These are phyloP conservation scores for Polyommatus icarus DNA, from an alignment of 2,888 invertebrate species.

Conservation along the genomic window DNA sequence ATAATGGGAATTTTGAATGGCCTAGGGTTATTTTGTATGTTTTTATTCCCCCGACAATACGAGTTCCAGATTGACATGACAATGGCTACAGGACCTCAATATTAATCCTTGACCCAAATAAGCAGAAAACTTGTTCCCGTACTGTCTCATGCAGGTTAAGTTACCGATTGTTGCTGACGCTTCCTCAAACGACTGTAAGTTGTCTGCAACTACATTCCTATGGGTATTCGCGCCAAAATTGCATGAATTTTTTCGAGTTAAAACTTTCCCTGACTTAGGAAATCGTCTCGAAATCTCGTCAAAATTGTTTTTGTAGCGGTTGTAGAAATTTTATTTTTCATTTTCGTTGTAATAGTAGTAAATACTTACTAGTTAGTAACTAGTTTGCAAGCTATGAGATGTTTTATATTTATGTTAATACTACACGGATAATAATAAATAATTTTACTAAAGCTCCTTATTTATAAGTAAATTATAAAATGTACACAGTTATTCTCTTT, in stretches of 20 bases:
- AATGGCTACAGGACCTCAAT: conserved; percentile 33
- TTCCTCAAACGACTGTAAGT: not conserved
- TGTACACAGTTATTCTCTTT: too few relatives aligned
- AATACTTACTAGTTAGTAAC: too few relatives aligned
- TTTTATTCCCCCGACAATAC: conserved; percentile 30
- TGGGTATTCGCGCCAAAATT: not conserved
- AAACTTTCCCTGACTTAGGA: not conserved
- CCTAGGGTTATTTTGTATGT: conserved; percentile 5
- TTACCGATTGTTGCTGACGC: conserved; percentile 50
- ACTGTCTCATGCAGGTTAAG: conserved; percentile 65
- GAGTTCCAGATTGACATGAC: conserved; percentile 27
- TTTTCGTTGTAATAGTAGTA: not conserved
- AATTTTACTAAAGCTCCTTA: too few relatives aligned
- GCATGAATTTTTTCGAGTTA: too few relatives aligned
- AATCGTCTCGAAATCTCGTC: not conserved
- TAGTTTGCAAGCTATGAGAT: too few relatives aligned
- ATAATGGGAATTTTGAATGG: not conserved
- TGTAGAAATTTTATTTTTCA: not conserved
- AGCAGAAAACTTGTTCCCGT: conserved; percentile 27
- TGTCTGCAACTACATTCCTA: not conserved
- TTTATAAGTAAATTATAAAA: too few relatives aligned
- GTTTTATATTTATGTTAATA: too few relatives aligned
- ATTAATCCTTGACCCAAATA: conserved; percentile 42
- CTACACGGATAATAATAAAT: too few relatives aligned
- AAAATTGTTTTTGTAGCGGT: not conserved